Evolutionary conservation across 2,888 invertebrate species (phyloP), one percentile per base, ranked within the genome.

Genomic region (Tipula vernalis): DNA sequence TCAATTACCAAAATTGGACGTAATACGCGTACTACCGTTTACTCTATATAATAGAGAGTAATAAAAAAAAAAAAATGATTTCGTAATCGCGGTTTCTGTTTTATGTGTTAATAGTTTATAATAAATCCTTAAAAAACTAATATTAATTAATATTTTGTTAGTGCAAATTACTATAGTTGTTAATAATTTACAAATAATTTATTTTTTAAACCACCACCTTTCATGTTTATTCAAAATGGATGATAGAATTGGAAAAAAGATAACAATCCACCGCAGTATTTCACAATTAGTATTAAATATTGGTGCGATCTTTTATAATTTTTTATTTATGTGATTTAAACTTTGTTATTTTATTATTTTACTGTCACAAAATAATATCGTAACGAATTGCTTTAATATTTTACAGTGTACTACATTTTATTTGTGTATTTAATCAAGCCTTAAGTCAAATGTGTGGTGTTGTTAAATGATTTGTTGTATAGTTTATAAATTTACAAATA

Each of bases 241-340:
- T 85, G 85, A 85, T 85, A 39, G 39, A 39, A 85, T 85, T 41
- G 42, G 85, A 42, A 42, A 18, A 18, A 85, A 85, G 42, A 42
- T 85, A 42, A 85, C 42, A 85, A 39, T 57, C 8, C 91, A 91
- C 87, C 91, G 91, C 87, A 91, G 91, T 89, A 91, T 91, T 87
- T 91, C 91, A 88, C 91, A 91, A 89, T 89, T 91, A 88, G 91
- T 91, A 88, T 91, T 90, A 83, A 90, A 89, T 88, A 89, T 90
- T 89, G 91, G 91, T 91, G 71, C 71, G 71, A 71, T 71, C 71
- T 71, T 71, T 71, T 71, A 71, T 28, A 28, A 1, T 28, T 28
- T 71, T 71, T 28, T 71, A 71, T 71, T 15, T 51, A 12, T 28
- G 3, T 71, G 15, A 5, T 71, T 28, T 71, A 71, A 10, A 71